phyloP scores from a whole-genome alignment of 2,888 invertebrate species.

The Eugnorisma glareosa region DNA sequence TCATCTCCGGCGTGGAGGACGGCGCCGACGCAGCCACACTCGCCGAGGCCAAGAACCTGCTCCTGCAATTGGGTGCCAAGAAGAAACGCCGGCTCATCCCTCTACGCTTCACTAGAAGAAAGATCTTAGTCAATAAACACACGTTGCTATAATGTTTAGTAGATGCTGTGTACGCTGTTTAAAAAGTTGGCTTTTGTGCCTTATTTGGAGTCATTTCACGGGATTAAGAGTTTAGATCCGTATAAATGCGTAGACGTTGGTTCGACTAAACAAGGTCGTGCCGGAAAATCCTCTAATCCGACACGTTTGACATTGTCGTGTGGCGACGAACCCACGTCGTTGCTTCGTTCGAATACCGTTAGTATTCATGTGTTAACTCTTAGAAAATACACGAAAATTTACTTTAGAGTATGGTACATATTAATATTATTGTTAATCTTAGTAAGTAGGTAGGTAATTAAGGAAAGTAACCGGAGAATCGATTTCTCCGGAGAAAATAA shows the following conservation, averaged over 20 bases:
- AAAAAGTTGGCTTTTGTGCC: conserved; percentile 46
- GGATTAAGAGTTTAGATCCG: conserved; percentile 22
- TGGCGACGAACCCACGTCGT: conserved; percentile 17
- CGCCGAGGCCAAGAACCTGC: conserved; percentile 92
- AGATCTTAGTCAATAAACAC: conserved; percentile 91
- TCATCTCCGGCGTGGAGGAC: conserved; percentile 92
- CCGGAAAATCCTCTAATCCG: conserved; percentile 50
- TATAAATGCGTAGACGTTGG: conserved; percentile 24
- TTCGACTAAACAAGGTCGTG: conserved; percentile 21
- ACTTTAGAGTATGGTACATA: conserved; percentile 35
- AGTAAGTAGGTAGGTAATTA: conserved; percentile 37
- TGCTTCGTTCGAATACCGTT: conserved; percentile 4
- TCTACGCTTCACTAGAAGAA: conserved; percentile 93
- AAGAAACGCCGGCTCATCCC: conserved; percentile 93
- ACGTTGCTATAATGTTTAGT: conserved; percentile 79
- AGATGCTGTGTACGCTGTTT: conserved; percentile 68
- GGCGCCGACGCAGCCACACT: conserved; percentile 91
- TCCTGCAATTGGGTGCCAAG: conserved; percentile 93
- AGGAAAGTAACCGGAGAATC: conserved; percentile 50
- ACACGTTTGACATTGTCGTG: conserved; percentile 47
- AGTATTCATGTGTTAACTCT: conserved; percentile 8
- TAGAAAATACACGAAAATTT: conserved; percentile 14
- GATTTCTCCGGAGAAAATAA: conserved; percentile 52
- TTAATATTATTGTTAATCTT: conserved; percentile 38
- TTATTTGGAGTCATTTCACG: conserved; percentile 15